phyloP scores from a whole-genome alignment of 2,113 vertebrate species.

The Dromas ardeola region DNA sequence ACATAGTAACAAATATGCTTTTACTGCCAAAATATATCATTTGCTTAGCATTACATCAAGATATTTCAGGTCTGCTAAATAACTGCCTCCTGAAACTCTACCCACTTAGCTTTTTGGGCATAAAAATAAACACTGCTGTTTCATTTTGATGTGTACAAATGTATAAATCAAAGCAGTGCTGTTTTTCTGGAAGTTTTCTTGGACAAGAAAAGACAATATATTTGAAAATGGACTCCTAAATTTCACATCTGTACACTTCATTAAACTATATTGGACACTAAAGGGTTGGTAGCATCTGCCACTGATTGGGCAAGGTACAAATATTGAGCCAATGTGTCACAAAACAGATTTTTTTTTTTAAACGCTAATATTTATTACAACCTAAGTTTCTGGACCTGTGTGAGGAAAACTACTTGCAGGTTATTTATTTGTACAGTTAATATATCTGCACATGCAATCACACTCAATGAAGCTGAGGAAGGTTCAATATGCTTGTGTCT shows the following conservation, averaged over 20 bases:
- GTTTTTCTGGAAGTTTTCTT: background rate
- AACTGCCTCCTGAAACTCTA: background rate
- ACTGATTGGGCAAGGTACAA: background rate
- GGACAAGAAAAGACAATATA: background rate
- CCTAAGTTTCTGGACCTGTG: background rate
- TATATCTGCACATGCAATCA: background rate
- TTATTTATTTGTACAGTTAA: background rate
- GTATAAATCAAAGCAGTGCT: background rate
- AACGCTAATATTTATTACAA: background rate
- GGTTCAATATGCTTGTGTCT: background rate
- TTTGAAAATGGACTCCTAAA: background rate
- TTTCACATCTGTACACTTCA: background rate
- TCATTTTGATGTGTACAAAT: background rate
- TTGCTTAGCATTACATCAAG: background rate
- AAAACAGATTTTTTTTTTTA: background rate
- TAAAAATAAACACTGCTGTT: background rate
- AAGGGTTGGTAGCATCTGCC: background rate
- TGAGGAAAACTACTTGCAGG: background rate
- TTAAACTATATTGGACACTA: background rate
- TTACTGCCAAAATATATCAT: background rate
- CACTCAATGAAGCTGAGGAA: background rate
- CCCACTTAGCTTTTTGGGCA: background rate
- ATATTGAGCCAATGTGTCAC: background rate
- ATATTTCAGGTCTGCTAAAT: slow-evolving; percentile 14
- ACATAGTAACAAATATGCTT: background rate